Percentiles rank a stretch among this genome's conserved stretches.
These are phyloP conservation scores for Ostrea denselamellosa DNA, from an alignment of 1,140 invertebrate species.

Conservation along the genomic window DNA sequence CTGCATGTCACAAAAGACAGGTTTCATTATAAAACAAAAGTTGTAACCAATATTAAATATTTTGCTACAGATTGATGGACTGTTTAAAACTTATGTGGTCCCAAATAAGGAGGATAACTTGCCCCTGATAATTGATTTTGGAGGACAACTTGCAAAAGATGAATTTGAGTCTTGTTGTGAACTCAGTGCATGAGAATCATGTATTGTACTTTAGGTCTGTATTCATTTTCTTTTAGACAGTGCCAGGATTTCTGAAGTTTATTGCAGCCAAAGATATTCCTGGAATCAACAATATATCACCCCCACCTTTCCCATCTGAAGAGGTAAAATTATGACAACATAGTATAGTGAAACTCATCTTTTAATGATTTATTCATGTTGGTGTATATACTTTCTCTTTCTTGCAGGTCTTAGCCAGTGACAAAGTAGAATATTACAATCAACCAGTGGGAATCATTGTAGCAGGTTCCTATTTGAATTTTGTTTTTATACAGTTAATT, in stretches of 20 bases:
- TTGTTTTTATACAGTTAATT: not conserved
- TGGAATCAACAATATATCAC: constrained; percentile 69
- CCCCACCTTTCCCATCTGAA: constrained; percentile 57
- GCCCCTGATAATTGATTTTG: too few relatives aligned
- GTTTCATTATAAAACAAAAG: too few relatives aligned
- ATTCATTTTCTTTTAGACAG: constrained; percentile 55
- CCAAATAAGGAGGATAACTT: too few relatives aligned
- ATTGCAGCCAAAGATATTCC: constrained; percentile 78
- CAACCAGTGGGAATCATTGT: constrained; percentile 79
- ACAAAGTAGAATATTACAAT: constrained; percentile 78
- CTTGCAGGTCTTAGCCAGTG: constrained; percentile 78
- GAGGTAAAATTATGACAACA: constrained; percentile 60
- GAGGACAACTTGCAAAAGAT: too few relatives aligned
- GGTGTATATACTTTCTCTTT: not conserved
- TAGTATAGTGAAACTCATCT: not conserved
- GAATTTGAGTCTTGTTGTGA: too few relatives aligned
- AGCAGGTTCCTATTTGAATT: constrained; percentile 68
- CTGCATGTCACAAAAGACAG: too few relatives aligned
- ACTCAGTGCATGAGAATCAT: too few relatives aligned
- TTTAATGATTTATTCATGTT: not conserved
- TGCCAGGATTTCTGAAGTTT: constrained; percentile 77
- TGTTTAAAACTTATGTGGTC: too few relatives aligned
- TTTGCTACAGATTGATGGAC: too few relatives aligned
- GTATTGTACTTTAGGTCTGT: too few relatives aligned
- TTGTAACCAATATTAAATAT: too few relatives aligned